A percentile compares a stretch with the other conserved stretches of the same genome.
Conservation (phyloP, 2,797 vertebrate genomes). For the Dendrocincla fuliginosa region DNA sequence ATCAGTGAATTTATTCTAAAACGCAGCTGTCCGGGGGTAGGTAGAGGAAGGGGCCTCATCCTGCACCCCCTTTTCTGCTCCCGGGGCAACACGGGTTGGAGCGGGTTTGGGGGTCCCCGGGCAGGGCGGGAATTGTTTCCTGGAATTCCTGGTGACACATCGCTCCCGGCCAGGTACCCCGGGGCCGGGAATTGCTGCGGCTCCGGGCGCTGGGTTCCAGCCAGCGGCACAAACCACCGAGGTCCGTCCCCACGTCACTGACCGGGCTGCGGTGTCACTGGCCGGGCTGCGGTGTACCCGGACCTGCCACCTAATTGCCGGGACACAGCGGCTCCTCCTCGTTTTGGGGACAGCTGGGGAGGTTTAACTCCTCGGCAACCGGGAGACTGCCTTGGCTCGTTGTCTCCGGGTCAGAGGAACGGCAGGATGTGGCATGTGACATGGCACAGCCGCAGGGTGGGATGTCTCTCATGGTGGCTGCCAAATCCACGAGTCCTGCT, state of each 20-base stretch:
- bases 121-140: neutral
- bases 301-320: neutral
- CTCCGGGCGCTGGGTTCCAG: neutral
- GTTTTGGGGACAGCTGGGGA: neutral
- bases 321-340: neutral
- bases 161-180: neutral
- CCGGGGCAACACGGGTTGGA: neutral
- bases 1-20: neutral
- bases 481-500: neutral
- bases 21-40: fast-evolving
- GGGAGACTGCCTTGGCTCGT: fast-evolving
- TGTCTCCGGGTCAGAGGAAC: fast-evolving
- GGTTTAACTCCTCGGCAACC: neutral
- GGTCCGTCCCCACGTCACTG: constrained; percentile 2
- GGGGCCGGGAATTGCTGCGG: neutral
- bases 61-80: neutral
- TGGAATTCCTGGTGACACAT: neutral
- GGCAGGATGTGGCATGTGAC: fast-evolving
- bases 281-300: neutral
- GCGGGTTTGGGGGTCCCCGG: neutral
- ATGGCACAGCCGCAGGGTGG: fast-evolving
- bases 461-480: fast-evolving
- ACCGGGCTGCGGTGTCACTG: neutral
- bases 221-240: neutral
- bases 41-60: neutral